Evolutionary conservation across 1,140 invertebrate genomes (phyloP), one percentile per base, ranked within the genome.

Genomic region (Cyphomyrmex costatus): DNA sequence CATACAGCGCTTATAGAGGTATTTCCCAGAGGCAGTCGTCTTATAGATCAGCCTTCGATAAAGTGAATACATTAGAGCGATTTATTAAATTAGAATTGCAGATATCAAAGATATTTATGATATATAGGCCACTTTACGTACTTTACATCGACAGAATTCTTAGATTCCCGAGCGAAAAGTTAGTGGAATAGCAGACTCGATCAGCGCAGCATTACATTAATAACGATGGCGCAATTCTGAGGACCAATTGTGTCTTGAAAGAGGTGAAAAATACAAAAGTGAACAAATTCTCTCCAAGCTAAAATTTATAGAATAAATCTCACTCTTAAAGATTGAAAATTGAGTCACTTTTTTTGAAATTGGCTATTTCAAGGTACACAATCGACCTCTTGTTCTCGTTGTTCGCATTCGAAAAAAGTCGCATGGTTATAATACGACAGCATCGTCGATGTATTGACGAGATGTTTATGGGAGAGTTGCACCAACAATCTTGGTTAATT

Each of bases 371-470:
- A 42, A 42, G 36, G 10, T 42, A 42, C 36, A 42, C 10, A 42
- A 42, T 42, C 2, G 36, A 10, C 36, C 2, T 8, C 36, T 5
- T 24, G 21, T n/a, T 46, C 24, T 60, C 56, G n/a, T 74, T 58
- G n/a, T 30, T 80, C 21, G 10, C 16, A 8, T 70, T 21, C 49
- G 10, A 73, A 82, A 82, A 82, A 21, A 58, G 27, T 5, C 27
- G 63, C 51, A 71, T 21, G 24, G 14, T 82, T 82, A 73, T 82
- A 14, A 79, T 53, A 53, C 36, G 60, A 71, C 19, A 73, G 36
- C 36, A 46, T 24, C 19, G 49, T 53, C 61, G 49, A 56, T 56
- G n/a, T 10, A 42, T 42, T 42, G 46, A 16, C 14, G 21, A 42
- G 14, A 36, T 16, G 66, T 42, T 21, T 33, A 36, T 6, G 53